phyloP scores from a whole-genome alignment of 2,113 vertebrate genomes.

The Saguinus midas region DNA sequence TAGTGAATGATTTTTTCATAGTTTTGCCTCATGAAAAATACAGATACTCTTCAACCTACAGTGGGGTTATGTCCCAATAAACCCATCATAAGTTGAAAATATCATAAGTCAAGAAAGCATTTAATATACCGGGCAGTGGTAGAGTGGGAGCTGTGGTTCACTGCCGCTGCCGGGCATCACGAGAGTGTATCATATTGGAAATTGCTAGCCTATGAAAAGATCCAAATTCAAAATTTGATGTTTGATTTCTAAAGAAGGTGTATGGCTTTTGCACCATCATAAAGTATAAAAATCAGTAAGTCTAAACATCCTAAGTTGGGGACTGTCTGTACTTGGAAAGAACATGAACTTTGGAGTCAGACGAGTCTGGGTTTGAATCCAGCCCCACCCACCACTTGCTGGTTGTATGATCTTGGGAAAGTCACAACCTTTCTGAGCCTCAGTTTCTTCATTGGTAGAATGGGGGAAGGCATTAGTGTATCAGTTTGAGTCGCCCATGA shows the following conservation, averaged over 20 bases:
- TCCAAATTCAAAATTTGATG: not conserved
- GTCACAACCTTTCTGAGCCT: not conserved
- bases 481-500: not conserved
- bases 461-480: too few species aligned
- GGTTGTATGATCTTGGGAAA: not conserved
- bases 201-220: not conserved
- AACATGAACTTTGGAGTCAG: not conserved
- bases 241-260: not conserved
- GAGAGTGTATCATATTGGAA: not conserved
- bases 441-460: not conserved
- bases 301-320: not conserved
- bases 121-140: not conserved
- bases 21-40: not conserved
- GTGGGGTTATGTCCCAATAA: not conserved
- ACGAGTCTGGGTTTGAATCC: not conserved
- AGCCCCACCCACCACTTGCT: not conserved
- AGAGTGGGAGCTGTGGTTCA: not conserved
- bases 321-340: not conserved
- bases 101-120: not conserved
- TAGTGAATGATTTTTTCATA: not conserved
- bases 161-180: not conserved
- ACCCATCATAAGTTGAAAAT: not conserved
- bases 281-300: not conserved
- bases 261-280: not conserved
- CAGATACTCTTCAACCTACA: not conserved